Base-by-base conservation (phyloP, 2,113 vertebrate species). In the Nyctibius bracteatus region DNA sequence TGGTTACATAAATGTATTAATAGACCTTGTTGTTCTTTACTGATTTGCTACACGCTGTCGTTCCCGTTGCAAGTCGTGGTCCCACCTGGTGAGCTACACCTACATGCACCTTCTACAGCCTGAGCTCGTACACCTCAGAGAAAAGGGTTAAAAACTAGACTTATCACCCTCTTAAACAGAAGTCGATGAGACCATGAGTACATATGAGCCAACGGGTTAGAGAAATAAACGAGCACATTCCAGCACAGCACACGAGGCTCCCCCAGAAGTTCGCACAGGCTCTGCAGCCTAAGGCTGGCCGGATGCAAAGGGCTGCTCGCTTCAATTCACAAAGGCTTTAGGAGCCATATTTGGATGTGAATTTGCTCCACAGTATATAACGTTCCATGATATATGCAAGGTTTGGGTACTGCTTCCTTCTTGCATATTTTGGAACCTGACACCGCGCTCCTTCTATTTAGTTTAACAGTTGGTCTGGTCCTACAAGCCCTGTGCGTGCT, bases 321-420 rank as follows among this genome's bases (percentile, higher is more conserved):
- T 67, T 43, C 5, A 3, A 8, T 59, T 81, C 86, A 55, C 68
- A 49, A 41, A 67, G 55, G 39, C 57, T 86, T 86, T 41, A 41
- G 54, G 61, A 92, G 47, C 68, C 80, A 72, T 86, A 94, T 84
- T 84, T 79, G 94, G 92, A 63, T 86, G 80, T 71, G 70, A 84
- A 71, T 86, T 81, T 68, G 20, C 73, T 86, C 65, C 10, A 7
- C 8, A 5, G 41, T 62, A 8, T 44, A 41, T 66, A 78, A 31
- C 7, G 14, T 70, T 77, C 33, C 14, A 6, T n/a, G 52, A 71
- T 71, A 49, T 24, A 72, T 1, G 8, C 39, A 39, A 81, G 28
- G 63, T 81, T 95, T 63, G 17, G 18, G 68, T 81, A 33, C 61
- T 23, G 65, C 59, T 91, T 68, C 86, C 79, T 63, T 65, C 78